Evolutionary conservation across 2,888 invertebrate species (phyloP).

Genomic region (Portevinia maculata): DNA sequence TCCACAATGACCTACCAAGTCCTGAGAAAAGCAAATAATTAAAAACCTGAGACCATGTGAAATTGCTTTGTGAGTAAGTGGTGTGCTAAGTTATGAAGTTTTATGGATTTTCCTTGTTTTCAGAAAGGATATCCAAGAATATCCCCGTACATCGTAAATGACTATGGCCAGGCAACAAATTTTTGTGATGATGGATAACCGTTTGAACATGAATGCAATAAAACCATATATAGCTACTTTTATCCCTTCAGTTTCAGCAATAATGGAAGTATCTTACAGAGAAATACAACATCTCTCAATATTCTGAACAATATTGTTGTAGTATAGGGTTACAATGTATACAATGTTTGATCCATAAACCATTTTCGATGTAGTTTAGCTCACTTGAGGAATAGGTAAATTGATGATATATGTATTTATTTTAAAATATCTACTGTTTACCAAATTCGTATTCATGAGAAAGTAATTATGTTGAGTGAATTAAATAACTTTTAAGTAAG

Average conservation of each 20-base stretch:
- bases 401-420: constrained; percentile 3
- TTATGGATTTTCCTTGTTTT: constrained; percentile 39
- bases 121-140: constrained; percentile 11
- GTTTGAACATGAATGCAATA: constrained; percentile 45
- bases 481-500: too few species aligned
- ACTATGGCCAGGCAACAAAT: not conserved
- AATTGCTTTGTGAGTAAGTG: constrained; percentile 16
- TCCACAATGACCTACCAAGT: not conserved
- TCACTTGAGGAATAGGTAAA: not conserved
- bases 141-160: not conserved
- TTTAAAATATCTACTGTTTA: too few species aligned
- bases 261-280: constrained; percentile 31
- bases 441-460: too few species aligned
- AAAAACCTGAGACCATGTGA: constrained; percentile 34
- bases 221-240: constrained; percentile 39
- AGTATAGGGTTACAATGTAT: constrained; percentile 7
- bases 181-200: constrained; percentile 17
- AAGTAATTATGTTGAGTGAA: too few species aligned
- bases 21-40: not conserved
- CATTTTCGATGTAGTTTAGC: constrained; percentile 8
- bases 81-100: not conserved
- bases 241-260: constrained; percentile 43
- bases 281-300: constrained; percentile 31
- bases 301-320: constrained; percentile 3
- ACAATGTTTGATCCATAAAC: constrained; percentile 19